phyloP scores from a whole-genome alignment of 23 tunicate species.

The Halocynthia roretzi region DNA sequence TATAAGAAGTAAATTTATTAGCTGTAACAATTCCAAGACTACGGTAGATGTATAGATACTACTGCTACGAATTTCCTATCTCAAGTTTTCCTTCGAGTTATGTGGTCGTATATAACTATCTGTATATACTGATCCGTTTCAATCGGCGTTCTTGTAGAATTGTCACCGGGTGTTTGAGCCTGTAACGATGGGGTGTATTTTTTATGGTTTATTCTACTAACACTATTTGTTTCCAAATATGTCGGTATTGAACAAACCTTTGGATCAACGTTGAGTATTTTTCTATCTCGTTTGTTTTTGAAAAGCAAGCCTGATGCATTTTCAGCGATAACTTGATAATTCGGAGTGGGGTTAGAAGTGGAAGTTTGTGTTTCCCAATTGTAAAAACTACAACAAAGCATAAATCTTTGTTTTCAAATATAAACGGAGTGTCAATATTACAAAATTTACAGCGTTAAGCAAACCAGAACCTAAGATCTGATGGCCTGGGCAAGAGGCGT shows the following conservation, averaged over 20 bases:
- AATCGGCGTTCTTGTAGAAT: slow-evolving; percentile 74
- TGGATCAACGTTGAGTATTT: slow-evolving; percentile 87
- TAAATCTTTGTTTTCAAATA: not conserved
- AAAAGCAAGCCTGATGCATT: slow-evolving; percentile 91
- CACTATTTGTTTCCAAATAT: not conserved
- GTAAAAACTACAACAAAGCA: slow-evolving; percentile 59
- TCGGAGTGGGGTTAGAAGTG: slow-evolving; percentile 88
- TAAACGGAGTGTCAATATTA: not conserved
- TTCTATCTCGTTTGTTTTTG: slow-evolving; percentile 93
- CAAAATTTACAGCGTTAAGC: not conserved
- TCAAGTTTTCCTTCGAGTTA: slow-evolving; percentile 91
- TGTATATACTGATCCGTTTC: slow-evolving; percentile 70
- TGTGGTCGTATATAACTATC: slow-evolving; percentile 96
- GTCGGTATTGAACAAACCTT: slow-evolving; percentile 22
- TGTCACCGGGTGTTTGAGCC: slow-evolving; percentile 92
- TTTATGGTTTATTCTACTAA: not conserved
- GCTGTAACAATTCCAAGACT: too few species aligned
- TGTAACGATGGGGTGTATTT: slow-evolving; percentile 14
- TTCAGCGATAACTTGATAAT: slow-evolving; percentile 96
- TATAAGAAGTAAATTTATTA: not conserved
- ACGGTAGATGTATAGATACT: too few species aligned
- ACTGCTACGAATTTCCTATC: too few species aligned
- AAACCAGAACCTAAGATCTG: slow-evolving; percentile 70
- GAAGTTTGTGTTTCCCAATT: slow-evolving; percentile 98
- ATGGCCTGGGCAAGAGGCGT: slow-evolving; percentile 78